Conservation (phyloP, 92 coral and sea anemone species). For the Isaurus tuberculatus region DNA sequence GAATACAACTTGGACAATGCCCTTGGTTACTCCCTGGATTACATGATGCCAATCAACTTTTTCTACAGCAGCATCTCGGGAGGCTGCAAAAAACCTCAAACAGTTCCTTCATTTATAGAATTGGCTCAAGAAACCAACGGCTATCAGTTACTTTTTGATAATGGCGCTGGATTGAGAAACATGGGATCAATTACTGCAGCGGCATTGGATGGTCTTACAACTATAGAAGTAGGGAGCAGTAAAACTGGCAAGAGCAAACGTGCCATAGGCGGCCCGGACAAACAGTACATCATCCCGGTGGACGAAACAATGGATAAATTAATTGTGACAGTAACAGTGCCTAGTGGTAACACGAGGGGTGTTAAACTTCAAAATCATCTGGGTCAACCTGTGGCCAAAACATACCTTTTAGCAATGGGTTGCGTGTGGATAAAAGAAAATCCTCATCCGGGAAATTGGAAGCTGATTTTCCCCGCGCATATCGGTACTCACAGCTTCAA, state of each 20-base stretch:
- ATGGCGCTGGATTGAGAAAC: slow-evolving; percentile 54
- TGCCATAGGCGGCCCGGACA: slow-evolving; percentile 11
- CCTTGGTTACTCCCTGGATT: slow-evolving; percentile 60
- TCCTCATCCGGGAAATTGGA: slow-evolving; percentile 70
- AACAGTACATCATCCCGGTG: slow-evolving; percentile 69
- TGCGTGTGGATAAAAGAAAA: slow-evolving; percentile 58
- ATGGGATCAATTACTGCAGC: slow-evolving; percentile 55
- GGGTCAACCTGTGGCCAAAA: slow-evolving; percentile 30
- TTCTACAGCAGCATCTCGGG: slow-evolving; percentile 66
- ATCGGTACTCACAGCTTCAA: slow-evolving; percentile 76
- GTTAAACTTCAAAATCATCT: slow-evolving; percentile 65
- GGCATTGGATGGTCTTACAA: slow-evolving; percentile 68
- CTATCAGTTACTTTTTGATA: slow-evolving; percentile 59
- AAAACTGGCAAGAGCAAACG: neutral
- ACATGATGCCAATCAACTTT: slow-evolving; percentile 64
- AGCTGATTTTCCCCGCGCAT: slow-evolving; percentile 53
- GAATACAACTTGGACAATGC: slow-evolving; percentile 73
- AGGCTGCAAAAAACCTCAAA: slow-evolving; percentile 41
- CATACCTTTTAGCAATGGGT: slow-evolving; percentile 54
- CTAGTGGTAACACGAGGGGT: slow-evolving; percentile 26
- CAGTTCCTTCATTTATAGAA: slow-evolving; percentile 24
- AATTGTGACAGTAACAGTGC: slow-evolving; percentile 61
- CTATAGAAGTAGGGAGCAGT: slow-evolving; percentile 62
- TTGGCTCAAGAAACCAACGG: slow-evolving; percentile 70
- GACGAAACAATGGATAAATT: slow-evolving; percentile 71